Percentiles rank a stretch among this genome's conserved stretches.
Evolutionary conservation across 2,113 vertebrate genomes (phyloP).

Genomic region (Sander lucioperca): DNA sequence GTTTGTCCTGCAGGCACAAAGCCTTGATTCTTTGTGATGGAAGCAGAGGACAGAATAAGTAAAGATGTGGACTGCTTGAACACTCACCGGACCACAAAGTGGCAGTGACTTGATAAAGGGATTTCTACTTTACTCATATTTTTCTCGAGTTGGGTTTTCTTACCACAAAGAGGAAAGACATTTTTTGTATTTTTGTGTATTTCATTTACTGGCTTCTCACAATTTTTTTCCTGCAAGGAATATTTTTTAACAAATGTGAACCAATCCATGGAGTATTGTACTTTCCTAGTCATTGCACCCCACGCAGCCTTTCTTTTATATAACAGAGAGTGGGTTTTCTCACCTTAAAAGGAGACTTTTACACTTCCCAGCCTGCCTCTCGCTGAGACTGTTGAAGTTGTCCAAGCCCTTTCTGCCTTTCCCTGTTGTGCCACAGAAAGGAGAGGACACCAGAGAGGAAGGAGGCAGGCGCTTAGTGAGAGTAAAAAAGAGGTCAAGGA

Average conservation of each 20-base stretch:
- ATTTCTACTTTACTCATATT: constrained; percentile 54
- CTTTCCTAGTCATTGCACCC: constrained; percentile 65
- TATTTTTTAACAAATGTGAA: constrained; percentile 49
- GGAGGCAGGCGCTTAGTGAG: constrained; percentile 52
- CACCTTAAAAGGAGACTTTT: constrained; percentile 87
- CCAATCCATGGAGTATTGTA: constrained; percentile 54
- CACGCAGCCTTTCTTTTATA: constrained; percentile 77
- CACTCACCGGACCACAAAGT: constrained; percentile 53
- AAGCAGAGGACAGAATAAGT: constrained; percentile 63
- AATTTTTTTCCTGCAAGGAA: constrained; percentile 25
- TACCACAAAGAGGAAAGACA: constrained; percentile 12
- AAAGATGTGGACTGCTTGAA: constrained; percentile 51
- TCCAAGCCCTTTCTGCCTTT: constrained; percentile 65
- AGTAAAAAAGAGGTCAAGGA: constrained; percentile 42
- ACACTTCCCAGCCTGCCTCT: constrained; percentile 75
- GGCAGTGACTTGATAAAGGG: constrained; percentile 55
- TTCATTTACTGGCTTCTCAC: constrained; percentile 15
- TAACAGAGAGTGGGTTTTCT: constrained; percentile 80
- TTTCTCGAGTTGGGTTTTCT: constrained; percentile 9
- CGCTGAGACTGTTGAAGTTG: constrained; percentile 64
- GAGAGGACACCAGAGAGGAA: constrained; percentile 53
- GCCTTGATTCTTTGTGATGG: constrained; percentile 64
- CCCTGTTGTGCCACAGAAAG: constrained; percentile 74
- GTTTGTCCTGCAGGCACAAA: constrained; percentile 48
- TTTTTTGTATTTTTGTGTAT: constrained; percentile 16